Evolutionary conservation across 1,140 invertebrate species (phyloP), one percentile per base, ranked within the genome.

Genomic region (Pseudomyrmex cubaensis): DNA sequence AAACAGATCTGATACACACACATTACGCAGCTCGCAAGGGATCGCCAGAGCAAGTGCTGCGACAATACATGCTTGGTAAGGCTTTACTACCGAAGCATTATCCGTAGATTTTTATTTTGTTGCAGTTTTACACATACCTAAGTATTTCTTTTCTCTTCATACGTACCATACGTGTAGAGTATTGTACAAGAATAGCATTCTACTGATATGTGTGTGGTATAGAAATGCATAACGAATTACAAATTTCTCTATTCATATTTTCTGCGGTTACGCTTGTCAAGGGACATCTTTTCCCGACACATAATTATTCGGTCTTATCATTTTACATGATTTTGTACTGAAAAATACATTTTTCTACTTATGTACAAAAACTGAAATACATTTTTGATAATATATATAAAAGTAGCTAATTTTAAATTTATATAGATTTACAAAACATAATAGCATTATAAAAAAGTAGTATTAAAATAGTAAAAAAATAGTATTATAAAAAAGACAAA

Each of bases 41-140:
- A 87, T 92, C 94, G 87, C 96, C 96, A 83, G 95, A 96, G 92
- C 93, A 96, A 90, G 96, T 97, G 90, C 95, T 96, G 84, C 95
- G 96, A 89, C 95, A 96, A 85, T 95, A 96, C 92, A 95, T 96
- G 94, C 94, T 96, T 93, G 95, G 95, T 96, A 96, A 95, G 95
- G 92, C 89, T 93, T 92, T 85, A 82, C 66, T 91, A 83, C 89
- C 78, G 86, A 82, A 89, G 88, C 88, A 88, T 90, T 90, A 89
- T 50, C 85, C 84, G 86, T 82, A 67, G 80, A 69, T 15, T 83
- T 83, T 75, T 86, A 56, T 64, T 69, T 89, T 61, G 83, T 69
- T 63, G 17, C 5, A 67, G 35, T 35, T 35, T 67, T 22, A 17
- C 52, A 61, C 12, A 54, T 25, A 25, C 3, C 25, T 25, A 66